phyloP scores from a whole-genome alignment of 2,888 invertebrate genomes.

The Plagodis pulveraria region DNA sequence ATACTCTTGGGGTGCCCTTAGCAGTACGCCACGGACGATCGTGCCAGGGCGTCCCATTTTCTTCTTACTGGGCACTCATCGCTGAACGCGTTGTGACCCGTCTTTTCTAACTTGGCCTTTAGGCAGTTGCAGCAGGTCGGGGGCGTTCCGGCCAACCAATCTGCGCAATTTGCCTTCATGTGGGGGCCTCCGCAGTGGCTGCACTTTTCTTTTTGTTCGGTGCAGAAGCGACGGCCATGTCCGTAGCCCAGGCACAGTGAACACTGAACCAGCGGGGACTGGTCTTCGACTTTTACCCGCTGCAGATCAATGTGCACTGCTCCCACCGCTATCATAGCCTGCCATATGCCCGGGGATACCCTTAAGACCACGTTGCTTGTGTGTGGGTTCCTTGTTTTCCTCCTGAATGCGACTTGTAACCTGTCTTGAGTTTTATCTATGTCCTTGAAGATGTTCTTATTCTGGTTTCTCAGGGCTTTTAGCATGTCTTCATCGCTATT shows the following conservation, averaged over 20 bases:
- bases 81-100: slow-evolving; percentile 7
- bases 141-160: slow-evolving; percentile 5
- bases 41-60: not conserved
- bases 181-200: slow-evolving; percentile 26
- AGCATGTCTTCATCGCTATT: slow-evolving; percentile 15
- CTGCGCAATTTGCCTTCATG: slow-evolving; percentile 6
- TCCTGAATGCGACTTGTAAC: not conserved
- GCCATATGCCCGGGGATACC: slow-evolving; percentile 26
- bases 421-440: not conserved
- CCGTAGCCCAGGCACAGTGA: slow-evolving; percentile 13
- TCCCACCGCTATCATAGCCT: slow-evolving; percentile 7
- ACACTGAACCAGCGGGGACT: slow-evolving; percentile 31
- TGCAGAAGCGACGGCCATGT: slow-evolving; percentile 12
- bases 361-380: slow-evolving; percentile 8
- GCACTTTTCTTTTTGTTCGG: slow-evolving; percentile 1
- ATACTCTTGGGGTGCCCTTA: not conserved
- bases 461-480: slow-evolving; percentile 12
- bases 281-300: slow-evolving; percentile 24
- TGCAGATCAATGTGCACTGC: slow-evolving; percentile 33
- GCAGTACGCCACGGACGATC: not conserved
- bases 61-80: not conserved
- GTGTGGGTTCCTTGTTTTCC: slow-evolving; percentile 3
- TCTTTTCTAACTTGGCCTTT: not conserved
- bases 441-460: not conserved
- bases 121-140: slow-evolving; percentile 3